phyloP scores from a whole-genome alignment of 2,113 vertebrate species.

The Nannospalax galili region DNA sequence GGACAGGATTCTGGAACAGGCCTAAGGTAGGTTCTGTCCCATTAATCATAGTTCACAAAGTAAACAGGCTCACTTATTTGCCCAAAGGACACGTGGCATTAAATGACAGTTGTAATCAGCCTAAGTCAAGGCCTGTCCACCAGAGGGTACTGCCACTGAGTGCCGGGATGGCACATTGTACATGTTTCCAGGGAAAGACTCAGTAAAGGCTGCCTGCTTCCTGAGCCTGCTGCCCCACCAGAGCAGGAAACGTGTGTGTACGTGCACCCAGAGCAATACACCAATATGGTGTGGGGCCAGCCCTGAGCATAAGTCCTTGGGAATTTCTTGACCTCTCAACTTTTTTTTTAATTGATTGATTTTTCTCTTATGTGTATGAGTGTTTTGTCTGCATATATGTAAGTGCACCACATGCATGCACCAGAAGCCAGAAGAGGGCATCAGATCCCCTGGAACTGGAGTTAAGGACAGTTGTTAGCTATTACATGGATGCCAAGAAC shows the following conservation, averaged over 20 bases:
- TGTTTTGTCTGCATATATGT: no score
- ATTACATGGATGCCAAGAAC: no score
- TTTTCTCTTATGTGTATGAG: no score
- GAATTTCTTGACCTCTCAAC: no score
- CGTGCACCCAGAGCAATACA: constrained; percentile 45
- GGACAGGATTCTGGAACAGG: background rate
- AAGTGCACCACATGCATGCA: no score
- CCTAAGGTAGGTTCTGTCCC: background rate
- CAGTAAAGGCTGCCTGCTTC: constrained; percentile 39
- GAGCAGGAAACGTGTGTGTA: background rate
- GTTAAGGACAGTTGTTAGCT: no score
- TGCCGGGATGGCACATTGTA: background rate
- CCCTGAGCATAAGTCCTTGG: background rate
- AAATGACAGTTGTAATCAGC: background rate
- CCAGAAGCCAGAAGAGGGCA: no score
- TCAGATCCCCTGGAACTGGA: no score
- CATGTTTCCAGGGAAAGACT: background rate
- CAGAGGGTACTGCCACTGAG: constrained; percentile 29
- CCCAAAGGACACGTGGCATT: background rate
- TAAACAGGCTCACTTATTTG: background rate
- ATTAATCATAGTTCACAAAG: background rate
- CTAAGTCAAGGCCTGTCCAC: background rate
- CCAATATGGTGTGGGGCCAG: background rate
- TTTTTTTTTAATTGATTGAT: no score
- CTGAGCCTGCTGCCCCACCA: background rate